These are phyloP conservation scores for Osmerus mordax DNA, from an alignment of 2,113 vertebrate genomes.

Conservation along the genomic window DNA sequence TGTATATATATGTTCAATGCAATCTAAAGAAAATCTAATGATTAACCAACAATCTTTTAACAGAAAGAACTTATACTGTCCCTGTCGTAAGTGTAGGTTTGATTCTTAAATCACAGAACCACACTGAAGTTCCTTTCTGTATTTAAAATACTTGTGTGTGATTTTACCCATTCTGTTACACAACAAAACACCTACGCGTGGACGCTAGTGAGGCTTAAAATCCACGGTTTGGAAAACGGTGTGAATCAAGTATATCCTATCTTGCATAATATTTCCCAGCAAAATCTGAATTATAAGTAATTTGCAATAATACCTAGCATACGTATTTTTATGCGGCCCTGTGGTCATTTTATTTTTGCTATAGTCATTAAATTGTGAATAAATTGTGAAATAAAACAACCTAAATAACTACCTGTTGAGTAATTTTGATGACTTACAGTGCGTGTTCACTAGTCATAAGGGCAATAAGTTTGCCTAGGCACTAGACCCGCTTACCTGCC, in stretches of 20 bases:
- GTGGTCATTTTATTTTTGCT: too few species aligned
- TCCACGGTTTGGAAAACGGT: not conserved
- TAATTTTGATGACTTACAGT: not conserved
- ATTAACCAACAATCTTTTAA: too few species aligned
- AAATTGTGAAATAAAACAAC: not conserved
- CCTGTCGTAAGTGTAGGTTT: not conserved
- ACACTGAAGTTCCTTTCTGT: not conserved
- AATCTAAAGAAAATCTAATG: too few species aligned
- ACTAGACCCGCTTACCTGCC: constrained; percentile 58
- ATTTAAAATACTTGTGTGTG: not conserved
- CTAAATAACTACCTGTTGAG: not conserved
- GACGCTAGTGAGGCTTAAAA: not conserved
- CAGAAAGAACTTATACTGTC: too few species aligned
- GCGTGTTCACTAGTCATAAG: not conserved
- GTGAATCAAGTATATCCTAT: not conserved
- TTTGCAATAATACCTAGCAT: too few species aligned
- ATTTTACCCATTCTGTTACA: constrained; percentile 3
- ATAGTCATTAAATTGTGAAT: too few species aligned
- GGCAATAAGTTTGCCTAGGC: not conserved
- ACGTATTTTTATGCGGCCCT: too few species aligned
- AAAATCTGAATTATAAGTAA: too few species aligned
- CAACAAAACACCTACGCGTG: constrained; percentile 16
- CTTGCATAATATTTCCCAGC: too few species aligned
- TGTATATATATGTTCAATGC: not conserved
- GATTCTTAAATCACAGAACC: not conserved